Evolutionary conservation across 2,113 vertebrate species (phyloP), one percentile per base, ranked within the genome.

Genomic region (Centropristis striata): DNA sequence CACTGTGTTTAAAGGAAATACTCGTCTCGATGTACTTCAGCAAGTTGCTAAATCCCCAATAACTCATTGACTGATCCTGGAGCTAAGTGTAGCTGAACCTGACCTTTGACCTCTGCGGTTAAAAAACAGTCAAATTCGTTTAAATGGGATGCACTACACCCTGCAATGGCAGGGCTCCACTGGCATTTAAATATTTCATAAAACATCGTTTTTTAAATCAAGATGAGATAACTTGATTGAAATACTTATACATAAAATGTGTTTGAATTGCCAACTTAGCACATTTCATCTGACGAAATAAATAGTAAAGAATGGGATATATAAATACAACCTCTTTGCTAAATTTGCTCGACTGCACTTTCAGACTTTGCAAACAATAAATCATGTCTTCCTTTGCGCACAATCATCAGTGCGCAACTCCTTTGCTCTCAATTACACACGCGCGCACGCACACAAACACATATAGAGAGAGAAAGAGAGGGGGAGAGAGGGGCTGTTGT

Each of bases 311-410:
- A 27, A 74, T 32, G 14, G 25, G 50, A 71, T 72, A 27, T 23
- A 72, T 81, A 87, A 86, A 88, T 21, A 84, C 72, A 78, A 70
- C 58, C 37, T 74, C 71, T 86, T 82, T 71, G 68, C 55, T 73
- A 85, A 92, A 90, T 86, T 51, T 90, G 91, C 92, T 83, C 69
- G 69, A 82, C 73, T 88, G 91, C 88, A 93, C 84, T 92, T 92
- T 91, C 50, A 87, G 86, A 92, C 88, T 92, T 92, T 85, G 75
- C 78, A 83, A 88, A 92, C 83, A 85, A 92, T 92, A 91, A 91
- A 91, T 92, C 91, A 92, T 81, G 81, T 91, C 82, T 90, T 87
- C 86, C 82, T 90, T 91, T 91, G 90, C 89, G 86, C 88, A 86
- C 81, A 64, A 88, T 88, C 87, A 87, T 81, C 88, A 86, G 81